These are phyloP conservation scores for Gasterosteus nipponicus DNA, from an alignment of 2,113 vertebrate species.

Conservation along the genomic window DNA sequence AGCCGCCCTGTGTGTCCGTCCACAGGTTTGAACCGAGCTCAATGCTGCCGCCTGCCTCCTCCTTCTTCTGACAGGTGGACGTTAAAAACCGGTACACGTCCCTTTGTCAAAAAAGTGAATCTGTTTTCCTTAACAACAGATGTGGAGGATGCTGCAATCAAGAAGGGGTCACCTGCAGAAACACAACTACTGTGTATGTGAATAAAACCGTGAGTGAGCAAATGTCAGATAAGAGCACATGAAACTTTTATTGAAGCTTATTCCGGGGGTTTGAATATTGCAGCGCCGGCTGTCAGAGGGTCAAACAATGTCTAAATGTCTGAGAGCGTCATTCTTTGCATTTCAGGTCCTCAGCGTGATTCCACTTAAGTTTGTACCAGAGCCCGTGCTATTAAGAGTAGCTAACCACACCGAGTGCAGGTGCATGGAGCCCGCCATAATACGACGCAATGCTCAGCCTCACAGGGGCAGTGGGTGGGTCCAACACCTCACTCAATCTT, in stretches of 20 bases:
- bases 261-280: neutral
- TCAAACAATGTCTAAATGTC: neutral
- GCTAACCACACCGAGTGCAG: constrained; percentile 94
- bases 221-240: neutral
- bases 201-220: constrained; percentile 90
- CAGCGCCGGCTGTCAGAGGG: neutral
- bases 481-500: neutral
- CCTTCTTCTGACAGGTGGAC: too few relatives aligned
- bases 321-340: constrained; percentile 15
- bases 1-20: constrained; percentile 93
- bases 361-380: constrained; percentile 90
- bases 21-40: constrained; percentile 78
- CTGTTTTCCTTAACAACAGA: constrained; percentile 72
- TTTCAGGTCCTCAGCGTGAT: constrained; percentile 91
- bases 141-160: constrained; percentile 97
- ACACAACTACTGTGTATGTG: constrained; percentile 89
- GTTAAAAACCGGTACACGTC: neutral
- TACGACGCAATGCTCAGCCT: constrained; percentile 77
- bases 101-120: neutral
- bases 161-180: constrained; percentile 89
- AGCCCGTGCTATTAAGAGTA: constrained; percentile 90
- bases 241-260: neutral
- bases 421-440: constrained; percentile 85
- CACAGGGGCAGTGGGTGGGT: constrained; percentile 76
- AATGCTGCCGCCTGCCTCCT: neutral